Evolutionary conservation across 2,113 vertebrate species (phyloP).

Genomic region (Xenotilapia leptura): DNA sequence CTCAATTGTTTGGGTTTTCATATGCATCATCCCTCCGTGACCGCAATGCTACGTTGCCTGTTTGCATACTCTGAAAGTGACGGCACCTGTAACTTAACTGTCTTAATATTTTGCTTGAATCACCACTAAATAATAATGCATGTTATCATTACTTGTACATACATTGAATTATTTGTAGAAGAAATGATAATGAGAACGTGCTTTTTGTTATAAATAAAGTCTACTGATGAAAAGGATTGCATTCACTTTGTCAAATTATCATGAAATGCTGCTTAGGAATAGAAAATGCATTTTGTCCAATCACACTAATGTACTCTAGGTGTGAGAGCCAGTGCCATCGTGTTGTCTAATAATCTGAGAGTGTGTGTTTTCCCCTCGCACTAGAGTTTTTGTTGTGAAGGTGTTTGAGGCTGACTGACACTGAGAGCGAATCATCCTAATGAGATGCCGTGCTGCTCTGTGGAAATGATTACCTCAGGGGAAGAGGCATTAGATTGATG

Average conservation of each 20-base stretch:
- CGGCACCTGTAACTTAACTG: neutral
- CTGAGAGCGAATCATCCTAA: constrained; percentile 50
- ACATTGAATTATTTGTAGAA: neutral
- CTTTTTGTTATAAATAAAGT: neutral
- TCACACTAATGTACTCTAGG: neutral
- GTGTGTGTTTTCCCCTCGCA: neutral
- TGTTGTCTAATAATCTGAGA: constrained; percentile 24
- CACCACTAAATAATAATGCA: neutral
- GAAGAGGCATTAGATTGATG: constrained; percentile 62
- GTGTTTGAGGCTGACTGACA: constrained; percentile 44
- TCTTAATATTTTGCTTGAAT: neutral
- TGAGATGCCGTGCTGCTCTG: constrained; percentile 51
- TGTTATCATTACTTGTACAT: neutral
- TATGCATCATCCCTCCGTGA: neutral
- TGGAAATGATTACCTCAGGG: constrained; percentile 56
- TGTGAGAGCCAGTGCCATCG: neutral
- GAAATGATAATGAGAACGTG: neutral
- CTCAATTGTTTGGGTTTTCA: neutral
- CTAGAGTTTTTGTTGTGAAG: constrained; percentile 10
- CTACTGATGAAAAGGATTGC: neutral
- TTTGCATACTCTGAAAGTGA: neutral
- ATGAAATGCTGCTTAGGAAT: neutral
- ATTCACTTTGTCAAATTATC: neutral
- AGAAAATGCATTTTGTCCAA: neutral
- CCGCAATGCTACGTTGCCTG: neutral